These are phyloP conservation scores for Cheilosia pagana DNA, from an alignment of 2,888 invertebrate species.

Conservation along the genomic window DNA sequence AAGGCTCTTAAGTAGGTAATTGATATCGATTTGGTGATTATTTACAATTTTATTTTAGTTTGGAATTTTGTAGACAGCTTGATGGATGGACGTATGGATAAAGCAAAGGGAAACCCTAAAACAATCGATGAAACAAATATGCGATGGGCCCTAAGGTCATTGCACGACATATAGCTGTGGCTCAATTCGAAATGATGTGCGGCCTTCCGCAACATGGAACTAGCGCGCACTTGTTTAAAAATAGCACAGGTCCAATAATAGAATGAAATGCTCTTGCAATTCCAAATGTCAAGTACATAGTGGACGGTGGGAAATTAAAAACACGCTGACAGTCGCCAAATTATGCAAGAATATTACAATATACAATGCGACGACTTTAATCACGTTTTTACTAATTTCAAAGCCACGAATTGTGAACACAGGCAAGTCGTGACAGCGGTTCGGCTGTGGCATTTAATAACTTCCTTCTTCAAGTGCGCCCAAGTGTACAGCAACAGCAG, in stretches of 20 bases:
- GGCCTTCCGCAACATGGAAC: conserved; percentile 26
- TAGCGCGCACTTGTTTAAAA: conserved; percentile 22
- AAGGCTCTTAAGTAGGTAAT: conserved; percentile 60
- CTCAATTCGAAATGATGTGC: conserved; percentile 9
- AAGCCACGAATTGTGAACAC: neutral
- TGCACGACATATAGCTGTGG: conserved; percentile 38
- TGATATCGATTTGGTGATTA: conserved; percentile 65
- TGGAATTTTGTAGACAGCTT: conserved; percentile 15
- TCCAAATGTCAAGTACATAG: conserved; percentile 24
- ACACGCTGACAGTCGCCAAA: neutral
- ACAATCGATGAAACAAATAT: conserved; percentile 50
- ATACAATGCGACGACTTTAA: neutral
- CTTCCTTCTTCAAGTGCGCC: conserved; percentile 12
- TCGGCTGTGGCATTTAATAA: conserved; percentile 1
- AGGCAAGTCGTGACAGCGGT: conserved; percentile 3
- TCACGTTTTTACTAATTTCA: conserved; percentile 2
- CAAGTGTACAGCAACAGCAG: neutral
- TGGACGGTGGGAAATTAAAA: neutral
- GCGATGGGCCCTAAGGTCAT: conserved; percentile 50
- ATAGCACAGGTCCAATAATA: conserved; percentile 37
- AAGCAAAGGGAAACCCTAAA: neutral
- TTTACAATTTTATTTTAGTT: conserved; percentile 46
- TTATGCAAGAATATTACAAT: neutral
- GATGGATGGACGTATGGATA: too few species aligned
- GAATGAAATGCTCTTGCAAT: neutral